Base-by-base conservation (phyloP, 2,797 vertebrate species). In the Setipinna tenuifilis region DNA sequence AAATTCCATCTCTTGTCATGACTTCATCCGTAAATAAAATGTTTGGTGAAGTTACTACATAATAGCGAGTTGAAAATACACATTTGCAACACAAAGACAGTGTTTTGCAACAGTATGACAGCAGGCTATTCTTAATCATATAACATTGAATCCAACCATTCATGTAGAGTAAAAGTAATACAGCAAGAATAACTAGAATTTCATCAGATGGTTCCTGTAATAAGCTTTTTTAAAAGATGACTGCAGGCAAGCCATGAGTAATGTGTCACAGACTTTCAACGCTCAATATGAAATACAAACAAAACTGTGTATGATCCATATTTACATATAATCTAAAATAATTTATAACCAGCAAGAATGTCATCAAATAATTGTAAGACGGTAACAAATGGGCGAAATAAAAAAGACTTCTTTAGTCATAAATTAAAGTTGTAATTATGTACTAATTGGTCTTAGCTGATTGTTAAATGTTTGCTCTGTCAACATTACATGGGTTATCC, bases 1-100 rank as follows among this genome's bases (percentile, higher is more conserved):
- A 19, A 44, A 78, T 78, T 78, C 68, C 31, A 44, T 78, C 14
- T 78, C 35, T 6, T 78, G 71, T 78, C 35, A 41, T 78, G 71
- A 78, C 71, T 78, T 78, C 71, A 78, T 78, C 7, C 31, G 14
- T 75, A 41, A 35, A 16, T 17, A 19, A 41, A 75, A 75, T 12
- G 23, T 28, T 31, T 44, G 35, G 35, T 78, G 2, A 44, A 21
- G 35, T 78, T 44, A 78, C 16, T 31, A 35, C 28, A 71, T 17
- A 35, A 5, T 35, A 35, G 31, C 28, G 17, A 71, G 31, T 31
- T 54, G 14, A 54, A 54, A 54, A 54, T 54, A 54, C 50, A 54
- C 50, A 54, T 54, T 54, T 54, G 50, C 14, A 10, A 54, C 50
- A 10, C 50, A 54, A 14, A 54, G 50, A 14, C 50, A 54, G 7